A percentile compares a stretch with the other conserved stretches of the same genome.
phyloP scores from a whole-genome alignment of 2,113 vertebrate species.

The Chionodraco myersi region DNA sequence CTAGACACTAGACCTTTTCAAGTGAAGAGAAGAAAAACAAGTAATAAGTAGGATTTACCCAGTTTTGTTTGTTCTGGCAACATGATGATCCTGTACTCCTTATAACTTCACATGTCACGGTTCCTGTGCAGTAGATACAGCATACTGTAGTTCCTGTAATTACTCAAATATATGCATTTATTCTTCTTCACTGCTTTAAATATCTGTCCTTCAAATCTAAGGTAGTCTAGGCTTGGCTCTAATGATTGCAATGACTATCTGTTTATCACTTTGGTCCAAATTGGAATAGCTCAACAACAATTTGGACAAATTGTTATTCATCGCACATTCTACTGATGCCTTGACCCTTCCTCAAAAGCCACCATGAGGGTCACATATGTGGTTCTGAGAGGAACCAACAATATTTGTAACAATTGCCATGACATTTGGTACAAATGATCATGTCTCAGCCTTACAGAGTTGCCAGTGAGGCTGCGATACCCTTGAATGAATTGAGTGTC shows the following conservation, averaged over 20 bases:
- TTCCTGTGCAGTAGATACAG: neutral
- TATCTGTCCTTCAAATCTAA: constrained; percentile 7
- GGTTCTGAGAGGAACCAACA: neutral
- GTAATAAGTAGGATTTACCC: constrained; percentile 1
- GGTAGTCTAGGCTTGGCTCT: neutral
- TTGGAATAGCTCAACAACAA: neutral
- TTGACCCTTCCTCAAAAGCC: neutral
- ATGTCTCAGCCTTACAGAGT: neutral
- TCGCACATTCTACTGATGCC: neutral
- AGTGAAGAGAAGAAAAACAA: neutral
- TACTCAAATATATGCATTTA: constrained; percentile 12
- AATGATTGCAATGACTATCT: neutral
- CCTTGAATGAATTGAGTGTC: neutral
- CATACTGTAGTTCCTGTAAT: neutral
- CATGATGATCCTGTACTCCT: neutral
- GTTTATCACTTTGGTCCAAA: neutral
- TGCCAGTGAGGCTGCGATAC: neutral
- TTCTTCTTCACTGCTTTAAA: constrained; percentile 25
- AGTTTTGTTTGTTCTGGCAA: neutral
- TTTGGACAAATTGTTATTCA: neutral
- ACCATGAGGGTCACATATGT: neutral
- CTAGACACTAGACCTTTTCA: neutral
- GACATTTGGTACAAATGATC: neutral
- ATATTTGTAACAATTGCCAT: neutral
- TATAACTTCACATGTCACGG: neutral